Conservation (phyloP, 2,113 vertebrate genomes). For the Microtus richardsoni region DNA sequence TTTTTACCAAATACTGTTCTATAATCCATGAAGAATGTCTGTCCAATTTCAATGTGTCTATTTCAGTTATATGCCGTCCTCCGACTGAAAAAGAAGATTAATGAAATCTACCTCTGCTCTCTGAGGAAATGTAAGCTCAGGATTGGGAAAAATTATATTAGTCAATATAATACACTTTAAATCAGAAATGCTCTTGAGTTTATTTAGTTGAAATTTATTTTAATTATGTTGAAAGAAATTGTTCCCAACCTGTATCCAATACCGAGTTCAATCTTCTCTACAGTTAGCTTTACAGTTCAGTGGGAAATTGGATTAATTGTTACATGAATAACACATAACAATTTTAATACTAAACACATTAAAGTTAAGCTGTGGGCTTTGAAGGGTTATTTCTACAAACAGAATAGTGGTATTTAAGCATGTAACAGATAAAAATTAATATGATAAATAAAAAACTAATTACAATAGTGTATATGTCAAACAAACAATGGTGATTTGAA, state of each 20-base stretch:
- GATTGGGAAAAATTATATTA: conserved; percentile 34
- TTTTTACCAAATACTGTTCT: conserved; percentile 37
- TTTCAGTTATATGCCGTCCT: not conserved
- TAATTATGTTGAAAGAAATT: conserved; percentile 42
- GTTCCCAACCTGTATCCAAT: not conserved
- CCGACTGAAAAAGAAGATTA: conserved; percentile 4
- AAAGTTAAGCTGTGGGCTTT: not conserved
- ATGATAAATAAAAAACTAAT: not conserved
- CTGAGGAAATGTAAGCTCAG: not conserved
- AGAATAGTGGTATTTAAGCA: not conserved
- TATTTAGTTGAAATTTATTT: conserved; percentile 57
- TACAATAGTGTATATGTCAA: not conserved
- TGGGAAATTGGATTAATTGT: conserved; percentile 20
- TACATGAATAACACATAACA: not conserved
- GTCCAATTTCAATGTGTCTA: conserved; percentile 8
- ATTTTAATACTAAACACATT: not conserved
- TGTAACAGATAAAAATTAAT: not conserved
- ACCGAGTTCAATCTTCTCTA: not conserved
- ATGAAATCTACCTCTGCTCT: conserved; percentile 32
- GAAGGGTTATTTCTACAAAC: not conserved
- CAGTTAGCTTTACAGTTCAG: not conserved
- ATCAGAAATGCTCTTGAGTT: not conserved
- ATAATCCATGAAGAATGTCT: conserved; percentile 12
- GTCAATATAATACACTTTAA: conserved; percentile 42
- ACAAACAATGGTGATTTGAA: not conserved